Evolutionary conservation across 1,140 invertebrate genomes (phyloP), one percentile per base, ranked within the genome.

Genomic region (Drosophila willistoni): DNA sequence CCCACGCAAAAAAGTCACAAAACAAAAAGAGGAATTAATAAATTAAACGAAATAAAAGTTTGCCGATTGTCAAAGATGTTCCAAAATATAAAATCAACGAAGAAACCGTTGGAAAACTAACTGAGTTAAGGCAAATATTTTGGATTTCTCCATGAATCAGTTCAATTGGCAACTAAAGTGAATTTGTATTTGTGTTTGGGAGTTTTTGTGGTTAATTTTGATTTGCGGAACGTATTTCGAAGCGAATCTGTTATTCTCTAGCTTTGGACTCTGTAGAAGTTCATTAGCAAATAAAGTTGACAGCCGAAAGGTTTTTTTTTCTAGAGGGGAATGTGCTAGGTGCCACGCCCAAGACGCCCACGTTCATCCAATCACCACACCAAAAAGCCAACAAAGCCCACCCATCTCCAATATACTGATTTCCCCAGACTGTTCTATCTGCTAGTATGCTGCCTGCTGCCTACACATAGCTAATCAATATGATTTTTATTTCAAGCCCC

Each of bases 211-310:
- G 44, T 17, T n/a, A 47, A 19, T 47, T 19, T 51, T 2, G 9
- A 10, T 22, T 51, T 22, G 19, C 10, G 44, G 44, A 51, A 51
- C 9, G 17, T 51, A 12, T 42, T 22, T n/a, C 25, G 34, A 34
- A 3, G 47, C 39, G 63, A 34, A 65, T 69, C 51, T 13, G 60
- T 69, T 73, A 54, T 64, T 44, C 42, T 33, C 66, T 54, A 54
- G 44, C 57, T 64, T 47, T 34, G 67, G 42, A 64, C 62, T 68
- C 41, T 70, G 72, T 72, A 68, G 73, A 77, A 82, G 83, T 89
- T 87, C 84, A 87, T 87, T 87, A 87, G 84, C 81, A 80, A 87
- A 87, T 79, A 87, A 87, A 83, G 83, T 83, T 89, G 83, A 89
- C 83, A 89, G 80, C 73, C 68, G 42, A 75, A 79, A 79, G 79